These are phyloP conservation scores for Trichogramma evanescens DNA, from an alignment of 2,888 invertebrate species.

Conservation along the genomic window DNA sequence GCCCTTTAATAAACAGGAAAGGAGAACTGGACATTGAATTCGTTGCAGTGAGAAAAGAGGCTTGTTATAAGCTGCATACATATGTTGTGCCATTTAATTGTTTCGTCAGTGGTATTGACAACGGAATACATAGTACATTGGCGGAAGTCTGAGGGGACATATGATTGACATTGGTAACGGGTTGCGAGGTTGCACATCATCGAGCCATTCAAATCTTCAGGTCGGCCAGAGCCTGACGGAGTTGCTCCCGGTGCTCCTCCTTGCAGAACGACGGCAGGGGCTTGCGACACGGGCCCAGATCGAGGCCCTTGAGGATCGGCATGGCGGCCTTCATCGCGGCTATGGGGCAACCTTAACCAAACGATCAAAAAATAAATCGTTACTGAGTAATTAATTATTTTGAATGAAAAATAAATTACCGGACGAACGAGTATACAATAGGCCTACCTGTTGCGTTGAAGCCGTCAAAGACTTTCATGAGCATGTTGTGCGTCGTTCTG, in stretches of 20 bases:
- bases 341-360: slow-evolving; percentile 2
- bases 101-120: too few relatives aligned
- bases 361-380: not conserved
- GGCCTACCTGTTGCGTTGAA: not conserved
- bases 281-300: slow-evolving; percentile 9
- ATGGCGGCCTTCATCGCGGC: slow-evolving; percentile 15
- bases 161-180: too few relatives aligned
- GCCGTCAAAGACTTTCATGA: slow-evolving; percentile 3
- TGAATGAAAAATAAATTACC: slow-evolving; percentile 4
- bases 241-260: not conserved
- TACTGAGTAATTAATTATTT: not conserved
- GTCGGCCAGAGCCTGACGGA: too few relatives aligned
- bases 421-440: not conserved
- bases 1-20: too few relatives aligned
- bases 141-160: too few relatives aligned
- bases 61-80: too few relatives aligned
- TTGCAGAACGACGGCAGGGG: slow-evolving; percentile 11
- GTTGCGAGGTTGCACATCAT: too few relatives aligned
- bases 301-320: slow-evolving; percentile 7
- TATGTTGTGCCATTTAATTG: too few relatives aligned
- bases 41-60: too few relatives aligned
- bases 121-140: too few relatives aligned
- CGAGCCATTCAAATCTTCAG: too few relatives aligned
- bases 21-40: too few relatives aligned
- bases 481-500: slow-evolving; percentile 10